Evolutionary conservation across 2,888 invertebrate species (phyloP), one percentile per base, ranked within the genome.

Genomic region (Melanophora roralis): DNA sequence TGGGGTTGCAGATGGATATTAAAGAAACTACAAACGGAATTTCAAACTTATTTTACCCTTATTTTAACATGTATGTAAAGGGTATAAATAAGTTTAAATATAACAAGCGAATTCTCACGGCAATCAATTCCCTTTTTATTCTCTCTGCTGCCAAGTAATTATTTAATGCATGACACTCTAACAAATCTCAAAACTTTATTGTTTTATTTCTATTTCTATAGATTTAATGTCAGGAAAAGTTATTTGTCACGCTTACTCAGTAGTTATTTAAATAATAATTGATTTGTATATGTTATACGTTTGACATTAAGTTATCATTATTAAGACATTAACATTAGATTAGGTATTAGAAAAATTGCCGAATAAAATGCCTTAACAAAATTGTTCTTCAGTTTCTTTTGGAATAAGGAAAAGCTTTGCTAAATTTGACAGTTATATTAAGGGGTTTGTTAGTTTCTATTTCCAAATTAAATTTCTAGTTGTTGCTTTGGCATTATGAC

Each of bases 261-360:
- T n/a, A 59, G 45, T 57, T 49, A 69, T 16, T 27, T 14, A 62
- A n/a, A 16, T 19, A 19, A 43, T 43, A 43, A 38, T 16, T 38
- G 51, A 59, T n/a, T n/a, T n/a, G n/a, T 32, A 32, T 64, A 49
- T 69, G 43, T 36, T 38, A 62, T 69, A 43, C 45, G 57, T 40
- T 36, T 38, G 16, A 71, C 59, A 65, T 77, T 43, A 65, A 77
- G 64, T 77, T 65, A 77, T 71, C 49, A 69, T 77, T 59, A 69
- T 77, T 49, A 69, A 45, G 21, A 32, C 47, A 53, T 53, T 27
- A 27, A 27, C 55, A 51, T 53, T 53, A 51, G 11, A 60, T 60
- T 32, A 43, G 27, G 59, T 32, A 21, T 23, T 23, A 59, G 21
- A 59, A 40, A n/a, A 8, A 23, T 21, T 23, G n/a, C 47, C 6